Evolutionary conservation across 2,797 vertebrate genomes (phyloP).

Genomic region (Menidia menidia): DNA sequence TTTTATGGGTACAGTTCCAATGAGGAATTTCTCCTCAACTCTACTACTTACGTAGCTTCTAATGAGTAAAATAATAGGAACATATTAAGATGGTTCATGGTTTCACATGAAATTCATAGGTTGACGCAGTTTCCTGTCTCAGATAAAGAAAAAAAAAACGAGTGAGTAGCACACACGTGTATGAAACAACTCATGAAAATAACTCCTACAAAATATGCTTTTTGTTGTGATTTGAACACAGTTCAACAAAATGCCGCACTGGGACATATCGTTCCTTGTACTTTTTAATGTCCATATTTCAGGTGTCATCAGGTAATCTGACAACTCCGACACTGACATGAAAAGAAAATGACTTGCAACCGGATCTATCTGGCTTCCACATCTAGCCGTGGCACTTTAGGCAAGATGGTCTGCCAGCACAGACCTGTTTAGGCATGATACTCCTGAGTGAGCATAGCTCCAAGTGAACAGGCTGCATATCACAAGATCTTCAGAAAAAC

Average conservation of each 20-base stretch:
- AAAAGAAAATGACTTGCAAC: background rate
- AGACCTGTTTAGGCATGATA: slow-evolving; percentile 37
- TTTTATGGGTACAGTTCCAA: too few relatives aligned
- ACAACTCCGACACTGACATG: background rate
- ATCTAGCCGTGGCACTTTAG: slow-evolving; percentile 3
- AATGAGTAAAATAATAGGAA: too few relatives aligned
- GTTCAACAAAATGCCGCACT: background rate
- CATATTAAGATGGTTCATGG: too few relatives aligned
- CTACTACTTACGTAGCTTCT: too few relatives aligned
- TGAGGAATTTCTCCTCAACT: too few relatives aligned
- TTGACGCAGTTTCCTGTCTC: too few relatives aligned
- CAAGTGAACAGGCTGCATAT: background rate
- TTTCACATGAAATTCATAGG: too few relatives aligned
- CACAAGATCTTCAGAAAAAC: slow-evolving; percentile 17
- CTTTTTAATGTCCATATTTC: background rate
- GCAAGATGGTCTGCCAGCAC: background rate
- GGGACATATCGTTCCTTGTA: background rate
- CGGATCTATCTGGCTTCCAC: slow-evolving; percentile 3
- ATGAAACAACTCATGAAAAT: too few relatives aligned
- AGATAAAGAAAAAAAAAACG: too few relatives aligned
- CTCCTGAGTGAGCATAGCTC: background rate
- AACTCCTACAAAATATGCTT: too few relatives aligned
- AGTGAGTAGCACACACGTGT: too few relatives aligned
- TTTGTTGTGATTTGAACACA: too few relatives aligned
- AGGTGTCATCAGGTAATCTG: background rate